A percentile compares a stretch with the other conserved stretches of the same genome.
Conservation (phyloP, 2,888 invertebrate species). For the Cerastis leucographa region DNA sequence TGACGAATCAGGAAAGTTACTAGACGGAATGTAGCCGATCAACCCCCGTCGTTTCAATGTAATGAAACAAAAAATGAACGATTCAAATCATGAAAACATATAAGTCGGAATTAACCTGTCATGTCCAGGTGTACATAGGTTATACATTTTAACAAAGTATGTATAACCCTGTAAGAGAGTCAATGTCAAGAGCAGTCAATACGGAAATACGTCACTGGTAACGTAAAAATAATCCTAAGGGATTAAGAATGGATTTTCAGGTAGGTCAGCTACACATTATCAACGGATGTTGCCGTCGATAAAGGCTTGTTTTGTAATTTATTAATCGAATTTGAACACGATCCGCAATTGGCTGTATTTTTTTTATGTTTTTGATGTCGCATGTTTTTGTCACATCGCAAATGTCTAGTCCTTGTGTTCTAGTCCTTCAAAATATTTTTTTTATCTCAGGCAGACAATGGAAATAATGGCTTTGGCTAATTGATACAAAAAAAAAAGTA, state of each 20-base stretch:
- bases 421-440: background rate
- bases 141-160: constrained; percentile 2
- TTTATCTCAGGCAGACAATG: background rate
- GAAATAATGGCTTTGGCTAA: background rate
- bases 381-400: background rate
- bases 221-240: constrained; percentile 34
- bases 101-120: constrained; percentile 4
- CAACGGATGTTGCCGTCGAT: background rate
- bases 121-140: constrained; percentile 10
- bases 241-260: constrained; percentile 31
- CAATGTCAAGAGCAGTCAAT: constrained; percentile 48
- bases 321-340: background rate
- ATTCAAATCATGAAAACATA: background rate
- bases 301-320: background rate
- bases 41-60: background rate
- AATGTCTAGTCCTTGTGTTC: background rate
- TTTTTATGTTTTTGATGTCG: background rate
- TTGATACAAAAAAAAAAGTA: background rate
- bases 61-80: constrained; percentile 7
- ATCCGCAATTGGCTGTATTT: background rate
- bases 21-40: background rate
- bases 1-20: too few relatives aligned
- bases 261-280: background rate
- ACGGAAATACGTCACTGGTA: constrained; percentile 23
- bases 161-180: constrained; percentile 18